Evolutionary conservation across 2,797 vertebrate genomes (phyloP), one percentile per base, ranked within the genome.

Genomic region (Bufotes viridis): DNA sequence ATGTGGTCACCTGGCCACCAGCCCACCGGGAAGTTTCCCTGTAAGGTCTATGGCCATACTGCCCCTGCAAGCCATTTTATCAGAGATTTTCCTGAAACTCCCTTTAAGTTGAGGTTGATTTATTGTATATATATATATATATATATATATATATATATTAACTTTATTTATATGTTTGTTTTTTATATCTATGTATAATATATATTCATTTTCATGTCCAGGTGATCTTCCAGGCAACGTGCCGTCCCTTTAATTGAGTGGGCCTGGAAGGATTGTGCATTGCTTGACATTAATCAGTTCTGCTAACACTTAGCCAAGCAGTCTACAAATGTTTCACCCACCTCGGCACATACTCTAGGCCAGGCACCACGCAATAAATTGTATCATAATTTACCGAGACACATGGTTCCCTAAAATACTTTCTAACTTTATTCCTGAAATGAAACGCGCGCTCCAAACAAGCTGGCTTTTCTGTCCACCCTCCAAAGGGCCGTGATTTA

Each of bases 271-370:
- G 67, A 57, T 51, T 81, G 78, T 81, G 29, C 55, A 65, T 84
- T 34, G 63, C 82, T 75, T 80, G 34, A 65, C 87, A 89, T 89
- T 57, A 89, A 89, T 88, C 87, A 89, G 87, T 26, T 81, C 87
- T 85, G 83, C 87, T 85, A 89, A 89, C 87, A 89, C 87, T 89
- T 89, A 81, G 78, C 67, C 83, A 81, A 26, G 78, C 87, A 63
- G 58, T 89, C 76, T 85, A 85, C 78, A 89, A 89, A 85, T 85
- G 82, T 89, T 89, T 89, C 87, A 89, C 78, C 78, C 88, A 89
- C 84, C 84, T 75, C 49, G 78, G 70, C 79, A 67, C 84, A 86
- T 86, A 61, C 88, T 82, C 84, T 53, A 63, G 63, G 60, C 84
- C 29, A 82, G 76, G 84, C 70, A 81, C 57, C 70, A 58, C 67